Conservation (phyloP, 2,797 vertebrate genomes). For the Manis crassicaudata region DNA sequence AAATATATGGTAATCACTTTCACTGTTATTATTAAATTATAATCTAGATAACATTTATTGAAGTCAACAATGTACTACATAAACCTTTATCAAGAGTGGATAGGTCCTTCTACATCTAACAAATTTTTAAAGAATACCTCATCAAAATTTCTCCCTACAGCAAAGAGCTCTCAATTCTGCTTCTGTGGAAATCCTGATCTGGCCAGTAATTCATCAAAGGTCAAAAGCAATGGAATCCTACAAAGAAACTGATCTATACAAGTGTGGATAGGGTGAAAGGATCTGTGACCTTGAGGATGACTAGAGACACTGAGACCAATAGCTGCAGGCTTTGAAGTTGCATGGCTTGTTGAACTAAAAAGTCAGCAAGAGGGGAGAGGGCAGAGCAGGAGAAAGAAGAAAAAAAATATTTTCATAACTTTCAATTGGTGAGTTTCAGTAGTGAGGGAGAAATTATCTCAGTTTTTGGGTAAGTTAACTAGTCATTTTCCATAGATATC, state of each 20-base stretch:
- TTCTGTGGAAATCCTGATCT: conserved; percentile 52
- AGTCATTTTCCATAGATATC: neutral
- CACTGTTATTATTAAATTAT: neutral
- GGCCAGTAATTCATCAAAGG: conserved; percentile 59
- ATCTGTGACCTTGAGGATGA: conserved; percentile 52
- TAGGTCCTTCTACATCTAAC: neutral
- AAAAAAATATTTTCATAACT: neutral
- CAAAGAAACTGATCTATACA: conserved; percentile 46
- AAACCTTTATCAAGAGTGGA: neutral
- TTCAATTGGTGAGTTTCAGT: neutral
- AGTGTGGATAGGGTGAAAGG: conserved; percentile 20
- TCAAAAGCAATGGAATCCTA: conserved; percentile 63
- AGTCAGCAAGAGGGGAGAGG: neutral
- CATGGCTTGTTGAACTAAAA: neutral
- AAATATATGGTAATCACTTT: neutral
- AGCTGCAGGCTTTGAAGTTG: conserved; percentile 53
- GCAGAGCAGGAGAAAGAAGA: neutral
- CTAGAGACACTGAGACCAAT: conserved; percentile 36
- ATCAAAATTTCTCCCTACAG: conserved; percentile 14
- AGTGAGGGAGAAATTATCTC: neutral
- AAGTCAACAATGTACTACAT: neutral
- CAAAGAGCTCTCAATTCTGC: conserved; percentile 38
- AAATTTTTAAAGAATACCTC: neutral
- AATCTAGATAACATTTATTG: neutral
- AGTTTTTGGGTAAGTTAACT: neutral